A percentile compares a stretch with the other conserved stretches of the same genome.
phyloP scores from a whole-genome alignment of 1,140 invertebrate genomes.

The Maconellicoccus hirsutus region DNA sequence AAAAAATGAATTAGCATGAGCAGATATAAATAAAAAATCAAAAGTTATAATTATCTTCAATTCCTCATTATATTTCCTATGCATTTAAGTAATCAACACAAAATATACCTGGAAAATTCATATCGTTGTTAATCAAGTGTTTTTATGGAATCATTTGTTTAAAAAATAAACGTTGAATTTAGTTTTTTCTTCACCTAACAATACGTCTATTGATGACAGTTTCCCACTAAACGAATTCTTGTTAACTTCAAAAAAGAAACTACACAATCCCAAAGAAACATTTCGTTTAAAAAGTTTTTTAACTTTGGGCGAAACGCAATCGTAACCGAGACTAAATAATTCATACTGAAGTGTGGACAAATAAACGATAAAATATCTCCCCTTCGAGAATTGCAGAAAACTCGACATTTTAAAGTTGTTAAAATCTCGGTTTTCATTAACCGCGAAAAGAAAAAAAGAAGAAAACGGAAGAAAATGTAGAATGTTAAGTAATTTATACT shows the following conservation, averaged over 20 bases:
- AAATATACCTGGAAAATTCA: not conserved
- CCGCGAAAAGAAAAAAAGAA: not conserved
- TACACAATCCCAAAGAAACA: slow-evolving; percentile 3
- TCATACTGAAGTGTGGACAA: slow-evolving; percentile 8
- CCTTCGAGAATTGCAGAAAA: not conserved
- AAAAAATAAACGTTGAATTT: too few species aligned
- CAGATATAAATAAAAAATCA: too few species aligned
- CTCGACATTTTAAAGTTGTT: not conserved
- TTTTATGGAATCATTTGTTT: too few species aligned
- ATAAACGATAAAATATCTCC: slow-evolving; percentile 4
- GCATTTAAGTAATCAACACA: not conserved
- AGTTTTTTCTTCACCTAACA: too few species aligned
- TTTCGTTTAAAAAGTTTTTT: not conserved
- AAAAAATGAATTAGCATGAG: too few species aligned
- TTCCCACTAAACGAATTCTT: not conserved
- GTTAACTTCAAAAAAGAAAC: not conserved
- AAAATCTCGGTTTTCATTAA: slow-evolving; percentile 2
- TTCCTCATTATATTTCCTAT: too few species aligned
- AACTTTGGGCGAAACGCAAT: not conserved
- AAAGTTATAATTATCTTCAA: too few species aligned
- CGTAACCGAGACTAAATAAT: not conserved
- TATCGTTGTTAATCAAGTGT: not conserved
- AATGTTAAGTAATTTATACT: slow-evolving; percentile 6
- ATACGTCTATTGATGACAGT: not conserved
- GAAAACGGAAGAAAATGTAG: not conserved